Percentiles rank a stretch among this genome's conserved stretches.
These are phyloP conservation scores for Eurystomus glaucurus DNA, from an alignment of 2,797 vertebrate species.

Conservation along the genomic window DNA sequence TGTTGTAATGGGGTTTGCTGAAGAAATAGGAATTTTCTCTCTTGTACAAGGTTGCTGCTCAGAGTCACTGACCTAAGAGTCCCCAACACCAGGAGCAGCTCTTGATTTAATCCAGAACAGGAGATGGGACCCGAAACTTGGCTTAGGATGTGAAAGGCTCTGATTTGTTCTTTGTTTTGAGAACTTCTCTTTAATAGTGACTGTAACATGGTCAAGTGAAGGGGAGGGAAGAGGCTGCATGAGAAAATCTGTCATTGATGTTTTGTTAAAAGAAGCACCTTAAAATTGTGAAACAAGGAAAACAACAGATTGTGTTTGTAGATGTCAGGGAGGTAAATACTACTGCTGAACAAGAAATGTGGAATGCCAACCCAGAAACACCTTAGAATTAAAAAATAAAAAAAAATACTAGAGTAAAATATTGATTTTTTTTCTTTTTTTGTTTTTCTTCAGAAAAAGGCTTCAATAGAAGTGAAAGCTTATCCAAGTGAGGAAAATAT, in stretches of 20 bases:
- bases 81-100: background rate
- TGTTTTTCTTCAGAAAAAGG: background rate
- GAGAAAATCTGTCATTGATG: background rate
- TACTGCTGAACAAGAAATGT: background rate
- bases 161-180: background rate
- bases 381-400: background rate
- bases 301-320: background rate
- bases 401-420: background rate
- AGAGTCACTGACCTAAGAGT: background rate
- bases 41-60: background rate
- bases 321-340: background rate
- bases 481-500: conserved; percentile 14
- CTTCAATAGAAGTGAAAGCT: conserved; percentile 31
- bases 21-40: background rate
- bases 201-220: background rate
- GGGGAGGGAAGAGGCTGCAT: background rate
- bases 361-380: background rate
- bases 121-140: background rate
- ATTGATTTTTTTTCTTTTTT: background rate
- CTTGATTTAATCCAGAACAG: background rate
- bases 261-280: background rate
- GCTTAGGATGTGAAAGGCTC: background rate
- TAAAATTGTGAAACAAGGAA: background rate
- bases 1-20: background rate
- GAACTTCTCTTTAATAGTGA: background rate